These are phyloP conservation scores for Pristis pectinata DNA, from an alignment of 2,797 vertebrate genomes.

Conservation along the genomic window DNA sequence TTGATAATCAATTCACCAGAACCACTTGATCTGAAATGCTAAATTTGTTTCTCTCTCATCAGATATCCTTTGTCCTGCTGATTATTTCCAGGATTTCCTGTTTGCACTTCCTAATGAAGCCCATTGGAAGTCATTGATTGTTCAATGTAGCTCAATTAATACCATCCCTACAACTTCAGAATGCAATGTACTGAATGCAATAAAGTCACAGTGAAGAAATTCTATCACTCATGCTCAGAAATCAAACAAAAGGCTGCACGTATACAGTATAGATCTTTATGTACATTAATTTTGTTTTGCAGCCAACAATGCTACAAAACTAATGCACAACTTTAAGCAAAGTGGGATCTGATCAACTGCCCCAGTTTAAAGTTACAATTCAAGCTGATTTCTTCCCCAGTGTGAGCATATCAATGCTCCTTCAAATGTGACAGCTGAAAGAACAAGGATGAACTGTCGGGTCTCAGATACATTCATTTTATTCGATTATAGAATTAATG, in stretches of 20 bases:
- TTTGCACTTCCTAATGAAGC: not conserved
- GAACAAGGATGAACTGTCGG: not conserved
- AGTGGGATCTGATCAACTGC: not conserved
- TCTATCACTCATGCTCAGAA: not conserved
- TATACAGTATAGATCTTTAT: not conserved
- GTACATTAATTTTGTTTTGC: not conserved
- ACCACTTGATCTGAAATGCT: no score
- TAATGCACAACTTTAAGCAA: not conserved
- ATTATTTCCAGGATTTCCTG: no score
- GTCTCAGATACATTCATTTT: not conserved
- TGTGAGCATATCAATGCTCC: not conserved
- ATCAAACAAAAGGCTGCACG: not conserved
- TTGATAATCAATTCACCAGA: no score
- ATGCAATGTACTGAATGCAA: not conserved
- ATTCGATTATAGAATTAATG: not conserved
- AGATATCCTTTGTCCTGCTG: no score
- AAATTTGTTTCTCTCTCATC: no score
- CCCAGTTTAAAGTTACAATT: not conserved
- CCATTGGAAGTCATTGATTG: not conserved
- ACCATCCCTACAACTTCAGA: not conserved
- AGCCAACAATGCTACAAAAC: not conserved
- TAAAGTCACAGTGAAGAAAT: not conserved
- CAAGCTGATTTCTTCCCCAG: not conserved
- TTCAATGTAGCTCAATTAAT: not conserved
- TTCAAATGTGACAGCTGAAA: not conserved